phyloP scores from a whole-genome alignment of 1,140 invertebrate genomes.

The Bombus cullumanus region DNA sequence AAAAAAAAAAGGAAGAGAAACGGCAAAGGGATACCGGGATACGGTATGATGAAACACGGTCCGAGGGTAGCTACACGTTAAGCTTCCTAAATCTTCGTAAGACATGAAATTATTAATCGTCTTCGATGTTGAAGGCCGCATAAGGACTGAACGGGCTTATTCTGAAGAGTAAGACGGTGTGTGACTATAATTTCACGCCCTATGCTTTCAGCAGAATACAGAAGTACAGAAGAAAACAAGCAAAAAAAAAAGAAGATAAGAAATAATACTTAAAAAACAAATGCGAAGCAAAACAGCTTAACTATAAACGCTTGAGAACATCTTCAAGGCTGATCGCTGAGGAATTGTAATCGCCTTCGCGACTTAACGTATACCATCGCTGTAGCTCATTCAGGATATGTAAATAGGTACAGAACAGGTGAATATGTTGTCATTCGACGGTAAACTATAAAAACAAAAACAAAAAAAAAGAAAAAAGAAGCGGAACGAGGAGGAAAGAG shows the following conservation, averaged over 20 bases:
- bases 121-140: constrained; percentile 32
- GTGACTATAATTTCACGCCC: constrained; percentile 45
- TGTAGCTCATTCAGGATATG: constrained; percentile 45
- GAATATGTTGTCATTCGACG: constrained; percentile 32
- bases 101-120: constrained; percentile 30
- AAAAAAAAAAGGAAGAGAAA: not conserved
- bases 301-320: constrained; percentile 43
- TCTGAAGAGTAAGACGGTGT: constrained; percentile 53
- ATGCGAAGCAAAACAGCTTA: constrained; percentile 41
- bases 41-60: constrained; percentile 73
- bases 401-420: constrained; percentile 49
- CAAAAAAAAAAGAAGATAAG: not conserved
- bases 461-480: not conserved
- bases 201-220: constrained; percentile 17
- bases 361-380: constrained; percentile 50
- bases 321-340: constrained; percentile 57
- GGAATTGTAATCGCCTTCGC: constrained; percentile 61
- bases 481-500: constrained; percentile 20
- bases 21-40: constrained; percentile 49
- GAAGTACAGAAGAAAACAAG: constrained; percentile 14
- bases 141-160: constrained; percentile 59
- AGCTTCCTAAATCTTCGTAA: constrained; percentile 46
- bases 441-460: constrained; percentile 18
- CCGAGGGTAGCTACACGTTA: constrained; percentile 81
- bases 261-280: not conserved